These are phyloP conservation scores for Holcopasites calliopsidis DNA, from an alignment of 1,140 invertebrate genomes.

Conservation along the genomic window DNA sequence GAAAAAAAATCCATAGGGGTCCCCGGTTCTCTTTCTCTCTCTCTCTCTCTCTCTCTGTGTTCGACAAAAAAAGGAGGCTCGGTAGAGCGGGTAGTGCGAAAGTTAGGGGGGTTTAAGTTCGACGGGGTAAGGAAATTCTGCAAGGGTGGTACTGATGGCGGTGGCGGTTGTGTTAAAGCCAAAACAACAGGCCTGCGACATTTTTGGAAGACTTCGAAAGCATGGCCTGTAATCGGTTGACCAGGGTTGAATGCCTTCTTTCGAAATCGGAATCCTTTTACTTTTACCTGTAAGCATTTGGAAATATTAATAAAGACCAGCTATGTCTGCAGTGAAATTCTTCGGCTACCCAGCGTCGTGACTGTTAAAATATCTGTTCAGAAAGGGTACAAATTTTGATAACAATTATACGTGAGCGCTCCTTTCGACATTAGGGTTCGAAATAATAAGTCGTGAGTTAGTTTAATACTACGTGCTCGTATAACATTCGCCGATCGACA, in stretches of 20 bases:
- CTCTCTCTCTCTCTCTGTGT: slow-evolving; percentile 20
- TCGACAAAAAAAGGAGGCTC: slow-evolving; percentile 25
- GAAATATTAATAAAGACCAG: no score
- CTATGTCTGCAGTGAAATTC: no score
- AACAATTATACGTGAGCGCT: no score
- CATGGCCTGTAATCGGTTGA: slow-evolving; percentile 33
- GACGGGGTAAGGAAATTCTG: slow-evolving; percentile 37
- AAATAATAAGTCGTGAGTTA: neutral
- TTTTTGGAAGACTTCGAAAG: slow-evolving; percentile 56
- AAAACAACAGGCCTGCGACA: slow-evolving; percentile 72
- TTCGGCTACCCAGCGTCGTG: no score
- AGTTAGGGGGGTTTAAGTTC: slow-evolving; percentile 37
- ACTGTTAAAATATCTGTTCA: no score
- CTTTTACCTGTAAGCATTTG: no score
- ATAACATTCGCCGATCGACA: neutral
- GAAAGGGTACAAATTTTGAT: no score
- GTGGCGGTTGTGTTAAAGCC: slow-evolving; percentile 69
- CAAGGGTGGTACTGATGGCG: slow-evolving; percentile 61
- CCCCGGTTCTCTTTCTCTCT: slow-evolving; percentile 38
- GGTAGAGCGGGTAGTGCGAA: slow-evolving; percentile 51
- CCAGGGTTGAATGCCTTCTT: neutral
- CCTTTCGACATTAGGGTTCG: neutral
- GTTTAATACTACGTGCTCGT: neutral
- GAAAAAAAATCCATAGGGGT: slow-evolving; percentile 78
- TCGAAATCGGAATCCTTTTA: neutral